Percentiles rank a stretch among this genome's conserved stretches.
These are phyloP conservation scores for Ctenopoma multispine DNA, from an alignment of 2,797 vertebrate genomes.

Conservation along the genomic window DNA sequence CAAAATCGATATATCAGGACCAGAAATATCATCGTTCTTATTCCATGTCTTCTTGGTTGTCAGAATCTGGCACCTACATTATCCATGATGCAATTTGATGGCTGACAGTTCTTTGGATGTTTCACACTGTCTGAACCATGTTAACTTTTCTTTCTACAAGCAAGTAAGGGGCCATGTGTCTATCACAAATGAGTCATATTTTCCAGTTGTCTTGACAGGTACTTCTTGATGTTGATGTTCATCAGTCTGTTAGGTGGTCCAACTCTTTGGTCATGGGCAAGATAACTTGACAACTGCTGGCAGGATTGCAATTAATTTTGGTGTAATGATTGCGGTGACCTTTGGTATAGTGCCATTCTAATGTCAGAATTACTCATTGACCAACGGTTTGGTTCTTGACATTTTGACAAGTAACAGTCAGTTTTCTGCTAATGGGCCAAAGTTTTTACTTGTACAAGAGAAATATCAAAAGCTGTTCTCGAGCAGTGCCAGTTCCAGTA, in stretches of 20 bases:
- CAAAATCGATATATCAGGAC: too few species aligned
- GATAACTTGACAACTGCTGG: conserved; percentile 2
- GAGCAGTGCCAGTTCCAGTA: neutral
- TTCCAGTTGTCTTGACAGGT: neutral
- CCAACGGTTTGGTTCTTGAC: neutral
- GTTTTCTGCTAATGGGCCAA: neutral
- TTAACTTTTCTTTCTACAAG: neutral
- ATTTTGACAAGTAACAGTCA: neutral
- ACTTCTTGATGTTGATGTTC: neutral
- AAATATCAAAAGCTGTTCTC: neutral
- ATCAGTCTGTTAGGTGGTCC: neutral
- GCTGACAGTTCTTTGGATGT: too few species aligned
- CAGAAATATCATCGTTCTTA: too few species aligned
- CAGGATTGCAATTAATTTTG: neutral
- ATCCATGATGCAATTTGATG: too few species aligned
- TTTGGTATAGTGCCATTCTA: neutral
- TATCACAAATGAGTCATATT: neutral
- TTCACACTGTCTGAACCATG: neutral
- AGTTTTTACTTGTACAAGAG: neutral
- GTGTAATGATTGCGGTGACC: conserved; percentile 11
- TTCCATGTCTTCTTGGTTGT: too few species aligned
- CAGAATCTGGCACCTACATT: too few species aligned
- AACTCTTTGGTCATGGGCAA: neutral
- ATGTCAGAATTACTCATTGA: conserved; percentile 9
- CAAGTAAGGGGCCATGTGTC: neutral